Conservation (phyloP, 2,113 vertebrate genomes). For the Trematocara nigrifrons region DNA sequence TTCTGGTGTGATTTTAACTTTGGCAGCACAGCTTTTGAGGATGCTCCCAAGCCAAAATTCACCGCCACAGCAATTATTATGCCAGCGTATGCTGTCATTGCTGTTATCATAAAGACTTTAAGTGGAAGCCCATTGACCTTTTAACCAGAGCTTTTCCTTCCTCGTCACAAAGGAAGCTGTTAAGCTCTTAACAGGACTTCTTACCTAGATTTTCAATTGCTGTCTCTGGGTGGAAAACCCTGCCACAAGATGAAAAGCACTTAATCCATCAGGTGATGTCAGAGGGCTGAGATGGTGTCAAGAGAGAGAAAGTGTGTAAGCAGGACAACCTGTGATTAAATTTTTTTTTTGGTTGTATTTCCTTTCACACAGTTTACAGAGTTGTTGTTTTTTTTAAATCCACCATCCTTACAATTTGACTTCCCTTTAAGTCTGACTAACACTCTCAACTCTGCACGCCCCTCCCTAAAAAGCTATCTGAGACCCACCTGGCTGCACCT, state of each 20-base stretch:
- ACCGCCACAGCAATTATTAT: constrained; percentile 8
- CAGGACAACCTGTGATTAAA: constrained; percentile 19
- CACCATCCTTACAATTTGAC: neutral
- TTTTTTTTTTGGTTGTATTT: neutral
- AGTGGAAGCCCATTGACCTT: constrained; percentile 56
- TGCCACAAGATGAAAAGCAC: constrained; percentile 62
- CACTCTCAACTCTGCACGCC: constrained; percentile 1
- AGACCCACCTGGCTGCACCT: constrained; percentile 9
- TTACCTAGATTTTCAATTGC: constrained; percentile 46
- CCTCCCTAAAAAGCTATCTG: neutral
- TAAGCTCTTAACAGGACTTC: constrained; percentile 61
- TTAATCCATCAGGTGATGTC: constrained; percentile 70
- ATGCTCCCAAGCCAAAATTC: neutral
- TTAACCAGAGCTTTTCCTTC: constrained; percentile 27
- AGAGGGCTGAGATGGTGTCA: constrained; percentile 45
- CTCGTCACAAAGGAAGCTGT: constrained; percentile 45
- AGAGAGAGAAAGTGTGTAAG: constrained; percentile 6
- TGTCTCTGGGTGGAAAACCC: constrained; percentile 22
- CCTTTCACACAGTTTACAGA: neutral
- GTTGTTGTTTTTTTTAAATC: neutral
- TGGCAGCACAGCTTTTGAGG: neutral
- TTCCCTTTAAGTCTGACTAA: neutral
- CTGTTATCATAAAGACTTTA: constrained; percentile 44
- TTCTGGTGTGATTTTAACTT: neutral
- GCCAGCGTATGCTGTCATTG: neutral